Percentiles rank a stretch among this genome's conserved stretches.
phyloP scores from a whole-genome alignment of 2,888 invertebrate species.

The Osmoderma eremita region DNA sequence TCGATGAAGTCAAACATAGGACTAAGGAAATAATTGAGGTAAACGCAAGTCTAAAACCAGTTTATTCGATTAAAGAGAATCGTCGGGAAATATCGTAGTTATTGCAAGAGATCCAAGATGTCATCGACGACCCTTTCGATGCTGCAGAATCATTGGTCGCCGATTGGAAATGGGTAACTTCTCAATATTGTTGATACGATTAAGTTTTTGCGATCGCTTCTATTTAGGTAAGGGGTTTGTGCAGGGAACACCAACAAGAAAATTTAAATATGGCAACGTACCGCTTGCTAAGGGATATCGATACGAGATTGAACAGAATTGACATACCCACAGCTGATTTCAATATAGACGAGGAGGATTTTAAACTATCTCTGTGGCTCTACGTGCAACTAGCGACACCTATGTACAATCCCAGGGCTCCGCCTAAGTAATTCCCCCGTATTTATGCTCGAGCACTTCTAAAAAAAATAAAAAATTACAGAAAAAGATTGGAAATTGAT shows the following conservation, averaged over 20 bases:
- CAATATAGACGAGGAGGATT: constrained; percentile 58
- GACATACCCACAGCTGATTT: constrained; percentile 64
- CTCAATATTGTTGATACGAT: neutral
- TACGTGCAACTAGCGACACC: constrained; percentile 63
- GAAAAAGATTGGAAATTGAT: constrained; percentile 63
- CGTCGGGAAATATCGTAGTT: constrained; percentile 49
- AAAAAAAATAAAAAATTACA: constrained; percentile 43
- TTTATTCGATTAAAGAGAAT: neutral
- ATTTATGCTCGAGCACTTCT: no score
- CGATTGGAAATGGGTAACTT: constrained; percentile 54
- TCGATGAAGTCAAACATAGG: constrained; percentile 61
- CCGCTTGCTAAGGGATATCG: constrained; percentile 64
- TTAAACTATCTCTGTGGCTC: constrained; percentile 65
- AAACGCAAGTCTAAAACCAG: constrained; percentile 49
- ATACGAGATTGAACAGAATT: constrained; percentile 62
- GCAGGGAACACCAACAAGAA: constrained; percentile 62
- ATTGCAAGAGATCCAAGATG: constrained; percentile 53
- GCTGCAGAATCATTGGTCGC: constrained; percentile 47
- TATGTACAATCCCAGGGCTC: constrained; percentile 57
- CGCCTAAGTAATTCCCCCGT: neutral
- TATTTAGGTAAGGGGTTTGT: constrained; percentile 60
- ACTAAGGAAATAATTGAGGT: constrained; percentile 64
- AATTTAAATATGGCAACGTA: constrained; percentile 66
- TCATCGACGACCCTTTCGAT: constrained; percentile 55
- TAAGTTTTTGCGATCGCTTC: neutral